Conservation (phyloP, 2,888 invertebrate genomes). For the Drosophila niveifrons region DNA sequence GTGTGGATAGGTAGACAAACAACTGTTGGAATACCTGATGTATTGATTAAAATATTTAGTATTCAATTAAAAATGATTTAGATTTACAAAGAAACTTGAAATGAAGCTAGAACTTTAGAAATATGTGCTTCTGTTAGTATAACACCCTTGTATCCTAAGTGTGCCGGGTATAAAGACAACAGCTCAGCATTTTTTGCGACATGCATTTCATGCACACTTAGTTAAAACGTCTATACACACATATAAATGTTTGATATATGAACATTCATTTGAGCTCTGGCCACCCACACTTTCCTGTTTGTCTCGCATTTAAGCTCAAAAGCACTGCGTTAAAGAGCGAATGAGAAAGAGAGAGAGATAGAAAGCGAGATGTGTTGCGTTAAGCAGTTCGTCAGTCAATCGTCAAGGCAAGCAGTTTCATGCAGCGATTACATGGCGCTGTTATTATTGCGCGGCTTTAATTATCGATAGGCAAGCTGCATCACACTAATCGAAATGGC, state of each 20-base stretch:
- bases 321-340: slow-evolving; percentile 15
- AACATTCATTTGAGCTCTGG: slow-evolving; percentile 5
- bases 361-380: slow-evolving; percentile 10
- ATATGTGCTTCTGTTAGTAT: background rate
- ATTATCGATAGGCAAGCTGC: slow-evolving; percentile 30
- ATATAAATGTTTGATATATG: background rate
- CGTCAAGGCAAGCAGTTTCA: slow-evolving; percentile 21
- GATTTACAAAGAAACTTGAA: too few species aligned
- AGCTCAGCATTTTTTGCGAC: slow-evolving; percentile 17
- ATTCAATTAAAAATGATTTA: too few species aligned
- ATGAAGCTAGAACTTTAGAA: too few species aligned
- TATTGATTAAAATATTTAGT: too few species aligned
- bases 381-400: slow-evolving; percentile 35
- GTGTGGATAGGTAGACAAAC: too few species aligned
- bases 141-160: background rate
- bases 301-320: slow-evolving; percentile 20
- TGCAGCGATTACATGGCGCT: slow-evolving; percentile 10
- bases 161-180: slow-evolving; percentile 8
- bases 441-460: slow-evolving; percentile 19
- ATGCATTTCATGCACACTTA: slow-evolving; percentile 42
- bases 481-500: slow-evolving; percentile 24
- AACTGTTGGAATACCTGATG: too few species aligned
- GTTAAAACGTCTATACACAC: slow-evolving; percentile 1
- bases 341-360: slow-evolving; percentile 15
- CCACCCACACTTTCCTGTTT: slow-evolving; percentile 53